Evolutionary conservation across 2,113 vertebrate genomes (phyloP).

Genomic region (Phoenicopterus ruber): DNA sequence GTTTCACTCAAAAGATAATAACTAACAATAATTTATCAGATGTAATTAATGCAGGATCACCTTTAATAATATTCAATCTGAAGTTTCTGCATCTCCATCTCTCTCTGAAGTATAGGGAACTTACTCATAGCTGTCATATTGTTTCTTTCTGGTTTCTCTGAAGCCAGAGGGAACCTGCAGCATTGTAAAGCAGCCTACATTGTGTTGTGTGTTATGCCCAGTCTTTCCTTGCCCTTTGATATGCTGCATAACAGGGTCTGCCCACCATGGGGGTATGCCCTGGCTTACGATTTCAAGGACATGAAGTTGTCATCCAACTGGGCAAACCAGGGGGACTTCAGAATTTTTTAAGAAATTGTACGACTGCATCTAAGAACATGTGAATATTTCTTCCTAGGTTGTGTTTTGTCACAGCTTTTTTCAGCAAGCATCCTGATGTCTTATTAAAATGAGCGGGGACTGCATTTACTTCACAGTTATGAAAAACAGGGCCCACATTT

Average conservation of each 20-base stretch:
- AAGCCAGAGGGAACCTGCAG: not conserved
- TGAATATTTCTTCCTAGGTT: not conserved
- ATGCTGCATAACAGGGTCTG: not conserved
- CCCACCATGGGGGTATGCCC: rapidly evolving
- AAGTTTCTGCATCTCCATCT: not conserved
- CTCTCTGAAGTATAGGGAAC: not conserved
- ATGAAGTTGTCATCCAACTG: not conserved
- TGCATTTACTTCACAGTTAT: not conserved
- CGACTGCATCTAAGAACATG: not conserved
- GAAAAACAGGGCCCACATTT: not conserved
- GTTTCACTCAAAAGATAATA: not conserved
- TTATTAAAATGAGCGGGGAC: not conserved
- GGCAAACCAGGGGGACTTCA: not conserved
- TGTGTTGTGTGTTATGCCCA: not conserved
- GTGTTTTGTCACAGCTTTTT: not conserved
- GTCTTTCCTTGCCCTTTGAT: not conserved
- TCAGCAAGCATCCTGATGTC: not conserved
- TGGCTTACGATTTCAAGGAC: not conserved
- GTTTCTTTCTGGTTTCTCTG: not conserved
- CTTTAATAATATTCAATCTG: not conserved
- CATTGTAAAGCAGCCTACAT: not conserved
- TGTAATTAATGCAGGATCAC: not conserved
- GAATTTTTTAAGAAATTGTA: not conserved
- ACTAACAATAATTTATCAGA: not conserved
- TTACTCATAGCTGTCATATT: not conserved